Evolutionary conservation across 2,113 vertebrate genomes (phyloP), one percentile per base, ranked within the genome.

Genomic region (Hypocryptadius cinnamomeus): DNA sequence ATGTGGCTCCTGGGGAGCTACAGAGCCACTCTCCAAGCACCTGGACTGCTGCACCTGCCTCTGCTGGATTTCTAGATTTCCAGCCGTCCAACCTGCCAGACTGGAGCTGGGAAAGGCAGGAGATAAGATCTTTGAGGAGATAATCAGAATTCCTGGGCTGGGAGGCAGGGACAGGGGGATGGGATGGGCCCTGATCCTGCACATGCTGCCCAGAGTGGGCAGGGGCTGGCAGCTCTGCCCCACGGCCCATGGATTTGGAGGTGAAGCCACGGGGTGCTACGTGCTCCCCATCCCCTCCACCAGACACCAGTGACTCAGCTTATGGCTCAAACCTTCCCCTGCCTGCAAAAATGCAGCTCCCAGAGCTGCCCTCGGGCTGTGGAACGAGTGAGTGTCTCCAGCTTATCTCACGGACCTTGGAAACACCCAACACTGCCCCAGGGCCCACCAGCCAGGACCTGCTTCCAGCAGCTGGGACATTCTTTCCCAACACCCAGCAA

Each of bases 201-300:
- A 2, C 31, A 2, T 1, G 39, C 27, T 3, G 15, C 3, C 63
- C n/a, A n/a, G n/a, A n/a, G n/a, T n/a, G n/a, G n/a, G n/a, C n/a
- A n/a, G n/a, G 7, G 59, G 30, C 33, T 42, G 79, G 63, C 40
- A 64, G 88, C 73, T 77, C 85, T 65, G 44, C 33, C 48, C 53
- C 31, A 1, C 0, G 19, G 30, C 47, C 50, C 33, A 1, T 0
- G 45, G 45, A 14, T 31, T 30, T 40, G 90, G 65, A 54, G 28
- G 31, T 25, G 50, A 63, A 59, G 23, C 11, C 56, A 30, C 0
- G 20, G 63, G 39, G 39, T 66, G 69, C 50, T 59, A 47, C 6
- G 2, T 28, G 73, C 21, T 1, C 35, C 51, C 54, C 66, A 44
- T 28, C n/a, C 30, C 44, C 68, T 61, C 74, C 2, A 3, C 37